phyloP scores from a whole-genome alignment of 2,797 vertebrate species.

The Xiphorhynchus erythropygius region DNA sequence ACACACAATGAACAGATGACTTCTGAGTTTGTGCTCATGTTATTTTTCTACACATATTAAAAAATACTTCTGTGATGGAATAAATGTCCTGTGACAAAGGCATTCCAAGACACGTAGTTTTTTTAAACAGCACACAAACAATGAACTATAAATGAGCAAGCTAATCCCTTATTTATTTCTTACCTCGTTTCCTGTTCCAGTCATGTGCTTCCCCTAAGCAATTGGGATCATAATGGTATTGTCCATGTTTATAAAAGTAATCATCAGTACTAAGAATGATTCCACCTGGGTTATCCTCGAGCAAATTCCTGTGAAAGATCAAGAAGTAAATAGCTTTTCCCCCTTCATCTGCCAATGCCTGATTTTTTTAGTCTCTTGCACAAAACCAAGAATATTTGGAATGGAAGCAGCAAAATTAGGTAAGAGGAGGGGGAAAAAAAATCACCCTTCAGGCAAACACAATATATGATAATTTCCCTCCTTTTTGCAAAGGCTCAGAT shows the following conservation, averaged over 20 bases:
- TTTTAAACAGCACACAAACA: background rate
- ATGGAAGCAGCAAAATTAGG: background rate
- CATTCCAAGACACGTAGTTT: background rate
- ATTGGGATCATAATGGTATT: slow-evolving; percentile 83
- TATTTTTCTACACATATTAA: background rate
- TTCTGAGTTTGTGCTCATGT: background rate
- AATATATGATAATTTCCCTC: background rate
- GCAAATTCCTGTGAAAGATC: slow-evolving; percentile 80
- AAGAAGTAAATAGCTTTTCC: slow-evolving; percentile 31
- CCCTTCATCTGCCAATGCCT: background rate
- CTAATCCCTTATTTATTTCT: slow-evolving; percentile 35
- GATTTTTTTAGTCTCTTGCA: background rate
- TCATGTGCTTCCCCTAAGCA: slow-evolving; percentile 89
- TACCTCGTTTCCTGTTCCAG: slow-evolving; percentile 94
- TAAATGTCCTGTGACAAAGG: background rate
- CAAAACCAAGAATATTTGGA: background rate
- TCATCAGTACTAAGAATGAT: slow-evolving; percentile 91
- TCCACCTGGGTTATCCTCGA: slow-evolving; percentile 87
- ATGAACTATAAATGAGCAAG: background rate
- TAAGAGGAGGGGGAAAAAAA: background rate
- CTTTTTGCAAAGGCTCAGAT: background rate
- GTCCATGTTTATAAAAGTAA: slow-evolving; percentile 85
- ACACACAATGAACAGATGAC: background rate
- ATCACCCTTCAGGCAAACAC: background rate
- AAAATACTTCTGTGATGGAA: background rate